These are phyloP conservation scores for Strongylocentrotus purpuratus DNA, from an alignment of 35 echinoderm and acorn worm genomes.

Conservation along the genomic window DNA sequence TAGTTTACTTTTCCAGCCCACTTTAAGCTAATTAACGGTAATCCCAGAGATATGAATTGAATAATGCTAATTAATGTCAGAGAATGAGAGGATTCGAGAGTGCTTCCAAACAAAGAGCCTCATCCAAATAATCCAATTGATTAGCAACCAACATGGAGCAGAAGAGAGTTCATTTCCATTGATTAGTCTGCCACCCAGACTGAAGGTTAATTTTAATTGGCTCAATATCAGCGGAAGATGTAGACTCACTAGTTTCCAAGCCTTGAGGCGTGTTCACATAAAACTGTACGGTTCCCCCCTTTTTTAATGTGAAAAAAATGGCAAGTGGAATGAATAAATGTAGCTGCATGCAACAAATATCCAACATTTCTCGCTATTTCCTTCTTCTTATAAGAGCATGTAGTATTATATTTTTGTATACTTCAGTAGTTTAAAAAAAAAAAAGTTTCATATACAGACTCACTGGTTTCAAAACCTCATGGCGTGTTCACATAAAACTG, in stretches of 20 bases:
- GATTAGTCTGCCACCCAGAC: not conserved
- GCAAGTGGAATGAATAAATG: not conserved
- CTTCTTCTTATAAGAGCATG: no score
- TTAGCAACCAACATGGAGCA: not conserved
- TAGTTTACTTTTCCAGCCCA: not conserved
- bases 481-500: no score
- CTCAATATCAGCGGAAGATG: not conserved
- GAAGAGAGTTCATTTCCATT: not conserved
- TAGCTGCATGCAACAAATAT: not conserved
- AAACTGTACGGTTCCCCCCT: not conserved
- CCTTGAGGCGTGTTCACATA: not conserved
- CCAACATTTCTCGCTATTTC: no score
- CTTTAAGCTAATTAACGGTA: not conserved
- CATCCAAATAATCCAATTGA: conserved; percentile 4
- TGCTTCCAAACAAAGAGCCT: not conserved
- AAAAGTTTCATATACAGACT: no score
- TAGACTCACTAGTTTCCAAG: not conserved
- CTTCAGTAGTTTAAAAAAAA: no score
- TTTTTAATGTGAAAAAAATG: not conserved
- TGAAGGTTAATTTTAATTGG: not conserved
- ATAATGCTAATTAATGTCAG: not conserved
- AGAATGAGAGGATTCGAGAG: not conserved
- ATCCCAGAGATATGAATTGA: not conserved
- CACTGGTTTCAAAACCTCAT: no score
- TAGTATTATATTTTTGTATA: no score